Evolutionary conservation across 2,113 vertebrate genomes (phyloP), one percentile per base, ranked within the genome.

Genomic region (Caranx melampygus): DNA sequence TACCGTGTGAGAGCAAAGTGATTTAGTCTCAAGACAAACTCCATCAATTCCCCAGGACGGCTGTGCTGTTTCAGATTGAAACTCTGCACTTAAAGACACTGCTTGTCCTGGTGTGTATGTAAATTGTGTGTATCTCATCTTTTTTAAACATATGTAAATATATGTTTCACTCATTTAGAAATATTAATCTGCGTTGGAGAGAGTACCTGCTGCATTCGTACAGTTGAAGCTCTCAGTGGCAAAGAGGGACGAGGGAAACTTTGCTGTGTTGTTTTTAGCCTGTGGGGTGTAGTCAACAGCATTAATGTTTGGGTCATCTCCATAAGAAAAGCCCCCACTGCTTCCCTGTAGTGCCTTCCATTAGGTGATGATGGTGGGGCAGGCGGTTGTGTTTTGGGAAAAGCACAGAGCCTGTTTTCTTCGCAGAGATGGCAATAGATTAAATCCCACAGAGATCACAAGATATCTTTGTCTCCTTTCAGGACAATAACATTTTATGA

Each of bases 401-500:
- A 94, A 94, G 89, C 93, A 79, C 14, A 35, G 2, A 61, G 47
- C 68, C 85, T 87, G 88, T 93, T 93, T 91, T 89, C 90, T 81
- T 85, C 47, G 3, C n/a, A 81, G 81, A 93, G 92, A 94, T 93
- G 86, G 89, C 80, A 68, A 75, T 85, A 94, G 92, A 94, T 94
- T 94, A 93, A 92, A 93, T 86, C 87, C 86, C 68, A 73, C 83
- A 86, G 81, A 90, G 93, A 92, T 93, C 93, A 94, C 88, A 94
- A 95, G 93, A 95, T 94, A 93, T 87, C 91, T 93, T 94, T 95
- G 92, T 94, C 87, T 92, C 76, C 78, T 77, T 83, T 74, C 68
- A 87, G 86, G 81, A 92, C 89, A 93, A 94, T 92, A 92, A 92
- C 92, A 94, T 94, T 92, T 94, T 93, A 94, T 94, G 88, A 93